Evolutionary conservation across 2,888 invertebrate genomes (phyloP), one percentile per base, ranked within the genome.

Genomic region (Clanis bilineata): DNA sequence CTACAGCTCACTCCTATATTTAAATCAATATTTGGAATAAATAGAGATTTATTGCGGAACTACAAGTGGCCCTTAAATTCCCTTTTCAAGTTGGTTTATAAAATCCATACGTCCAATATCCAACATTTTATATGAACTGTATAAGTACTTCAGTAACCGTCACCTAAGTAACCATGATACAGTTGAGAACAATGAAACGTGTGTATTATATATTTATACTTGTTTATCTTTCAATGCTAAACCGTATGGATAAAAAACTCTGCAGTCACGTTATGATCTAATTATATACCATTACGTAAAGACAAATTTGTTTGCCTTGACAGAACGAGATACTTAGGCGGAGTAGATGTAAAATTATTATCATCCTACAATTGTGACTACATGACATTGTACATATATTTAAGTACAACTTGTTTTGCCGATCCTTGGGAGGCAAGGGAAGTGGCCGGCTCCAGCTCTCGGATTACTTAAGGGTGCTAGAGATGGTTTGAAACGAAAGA

Each of bases 191-290:
- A 36, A 5, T 41, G 7, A 41, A 18, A 18, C 18, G n/a, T 41
- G 41, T 41, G 7, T 41, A 41, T 18, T 41, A 1, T 18, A 7
- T 41, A 41, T 28, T 45, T 15, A n/a, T 28, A 51, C n/a, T 28
- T 36, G 2, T 12, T 51, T 18, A 32, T 32, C 15, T 51, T 51
- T 28, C 15, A 41, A 41, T 41, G 51, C 32, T 15, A 32, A 18
- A 28, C 51, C 18, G 3, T 15, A 51, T 51, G 18, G 18, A 47
- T 25, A 28, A 32, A 18, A 51, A 32, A 51, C 18, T 47, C 21
- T 51, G 25, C 28, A 32, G 28, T 47, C 47, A 47, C 47, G 51
- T 51, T 25, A 5, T 32, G 51, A 21, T 51, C 51, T 51, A 51
- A 51, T 32, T 51, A 51, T 51, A 32, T 32, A 32, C 15, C 32